Conservation (phyloP, 2,113 vertebrate species). For the Heterotilapia buettikoferi region DNA sequence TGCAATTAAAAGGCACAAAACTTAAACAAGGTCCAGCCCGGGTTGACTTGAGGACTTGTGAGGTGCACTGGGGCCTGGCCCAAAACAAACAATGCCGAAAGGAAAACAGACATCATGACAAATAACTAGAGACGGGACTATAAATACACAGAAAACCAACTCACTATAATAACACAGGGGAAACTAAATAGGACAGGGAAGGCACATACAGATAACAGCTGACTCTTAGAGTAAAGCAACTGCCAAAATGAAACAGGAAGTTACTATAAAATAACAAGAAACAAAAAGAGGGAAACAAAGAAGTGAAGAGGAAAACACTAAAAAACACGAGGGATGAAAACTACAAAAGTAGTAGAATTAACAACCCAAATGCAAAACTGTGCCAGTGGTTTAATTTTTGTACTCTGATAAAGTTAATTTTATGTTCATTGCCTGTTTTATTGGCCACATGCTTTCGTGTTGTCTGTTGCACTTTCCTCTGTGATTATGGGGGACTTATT, state of each 20-base stretch:
- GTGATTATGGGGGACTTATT: background rate
- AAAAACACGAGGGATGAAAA: background rate
- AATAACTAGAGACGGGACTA: background rate
- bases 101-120: background rate
- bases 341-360: background rate
- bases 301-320: background rate
- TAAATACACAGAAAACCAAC: background rate
- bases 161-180: background rate
- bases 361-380: fast-evolving
- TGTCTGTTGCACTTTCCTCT: background rate
- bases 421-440: background rate
- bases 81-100: background rate
- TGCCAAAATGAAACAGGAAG: background rate
- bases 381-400: background rate
- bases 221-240: background rate
- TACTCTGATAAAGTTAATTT: background rate
- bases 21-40: background rate
- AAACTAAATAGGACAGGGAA: background rate
- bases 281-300: background rate
- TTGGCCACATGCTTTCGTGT: background rate
- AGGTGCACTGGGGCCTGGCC: background rate
- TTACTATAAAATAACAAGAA: background rate
- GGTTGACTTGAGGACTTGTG: background rate
- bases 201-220: background rate
- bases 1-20: background rate